These are phyloP conservation scores for Clistopyga incitator DNA, from an alignment of 2,888 invertebrate species.

Conservation along the genomic window DNA sequence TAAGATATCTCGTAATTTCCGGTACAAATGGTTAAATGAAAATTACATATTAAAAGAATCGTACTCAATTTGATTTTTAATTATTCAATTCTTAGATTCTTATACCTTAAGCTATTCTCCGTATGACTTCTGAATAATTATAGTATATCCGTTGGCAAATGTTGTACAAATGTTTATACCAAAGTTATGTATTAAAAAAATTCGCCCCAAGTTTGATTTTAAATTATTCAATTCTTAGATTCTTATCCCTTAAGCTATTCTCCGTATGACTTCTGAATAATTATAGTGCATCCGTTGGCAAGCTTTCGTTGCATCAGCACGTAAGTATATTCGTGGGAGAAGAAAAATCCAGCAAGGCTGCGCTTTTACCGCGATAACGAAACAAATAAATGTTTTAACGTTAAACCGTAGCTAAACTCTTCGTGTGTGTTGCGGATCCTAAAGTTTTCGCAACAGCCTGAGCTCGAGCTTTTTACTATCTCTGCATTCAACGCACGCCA, in stretches of 20 bases:
- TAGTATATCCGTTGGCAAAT: neutral
- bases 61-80: neutral
- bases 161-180: neutral
- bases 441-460: slow-evolving; percentile 23
- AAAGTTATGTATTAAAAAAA: neutral
- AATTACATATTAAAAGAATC: neutral
- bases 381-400: slow-evolving; percentile 52
- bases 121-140: neutral
- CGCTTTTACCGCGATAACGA: slow-evolving; percentile 49
- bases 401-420: neutral
- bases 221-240: neutral
- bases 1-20: neutral
- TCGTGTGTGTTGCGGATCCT: neutral
- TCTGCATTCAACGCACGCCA: slow-evolving; percentile 28
- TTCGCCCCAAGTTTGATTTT: neutral
- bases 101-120: neutral
- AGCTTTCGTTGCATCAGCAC: neutral
- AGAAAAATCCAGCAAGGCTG: slow-evolving; percentile 25
- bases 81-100: neutral
- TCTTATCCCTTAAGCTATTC: neutral
- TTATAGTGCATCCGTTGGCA: neutral
- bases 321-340: slow-evolving; percentile 4
- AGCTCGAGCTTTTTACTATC: slow-evolving; percentile 40
- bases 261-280: neutral
- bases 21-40: neutral